These are phyloP conservation scores for Leucophenga montana DNA, from an alignment of 2,888 invertebrate species.

Conservation along the genomic window DNA sequence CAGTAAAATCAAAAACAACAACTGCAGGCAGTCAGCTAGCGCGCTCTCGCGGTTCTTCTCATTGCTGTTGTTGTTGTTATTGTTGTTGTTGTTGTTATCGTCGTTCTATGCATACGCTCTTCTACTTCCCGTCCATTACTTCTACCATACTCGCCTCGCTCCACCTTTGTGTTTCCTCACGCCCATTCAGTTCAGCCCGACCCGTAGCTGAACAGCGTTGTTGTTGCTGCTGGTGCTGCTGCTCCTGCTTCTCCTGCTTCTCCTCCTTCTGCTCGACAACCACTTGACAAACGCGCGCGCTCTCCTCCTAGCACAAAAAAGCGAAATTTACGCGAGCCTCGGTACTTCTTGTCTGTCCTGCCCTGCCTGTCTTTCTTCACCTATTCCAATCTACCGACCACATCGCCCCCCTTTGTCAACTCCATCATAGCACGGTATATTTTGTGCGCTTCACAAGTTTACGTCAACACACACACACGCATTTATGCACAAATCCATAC, in stretches of 20 bases:
- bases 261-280: conserved; percentile 1
- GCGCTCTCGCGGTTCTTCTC: conserved; percentile 1
- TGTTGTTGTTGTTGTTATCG: conserved; percentile 13
- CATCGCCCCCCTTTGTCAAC: neutral
- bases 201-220: neutral
- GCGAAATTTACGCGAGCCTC: conserved; percentile 19
- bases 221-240: conserved; percentile 13
- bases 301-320: conserved; percentile 13
- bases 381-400: neutral
- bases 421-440: neutral
- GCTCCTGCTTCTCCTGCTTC: neutral
- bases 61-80: neutral
- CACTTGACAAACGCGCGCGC: conserved; percentile 19
- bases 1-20: conserved; percentile 45
- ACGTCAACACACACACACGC: conserved; percentile 15
- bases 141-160: conserved; percentile 32
- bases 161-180: conserved; percentile 11
- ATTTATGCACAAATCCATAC: conserved; percentile 16
- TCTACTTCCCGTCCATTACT: conserved; percentile 26
- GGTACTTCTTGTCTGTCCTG: no score
- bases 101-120: conserved; percentile 4
- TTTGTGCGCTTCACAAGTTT: conserved; percentile 7
- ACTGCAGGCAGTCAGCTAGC: conserved; percentile 22
- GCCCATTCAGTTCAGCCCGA: conserved; percentile 29
- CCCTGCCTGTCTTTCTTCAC: neutral